These are phyloP conservation scores for Bubo bubo DNA, from an alignment of 2,113 vertebrate species.

Conservation along the genomic window DNA sequence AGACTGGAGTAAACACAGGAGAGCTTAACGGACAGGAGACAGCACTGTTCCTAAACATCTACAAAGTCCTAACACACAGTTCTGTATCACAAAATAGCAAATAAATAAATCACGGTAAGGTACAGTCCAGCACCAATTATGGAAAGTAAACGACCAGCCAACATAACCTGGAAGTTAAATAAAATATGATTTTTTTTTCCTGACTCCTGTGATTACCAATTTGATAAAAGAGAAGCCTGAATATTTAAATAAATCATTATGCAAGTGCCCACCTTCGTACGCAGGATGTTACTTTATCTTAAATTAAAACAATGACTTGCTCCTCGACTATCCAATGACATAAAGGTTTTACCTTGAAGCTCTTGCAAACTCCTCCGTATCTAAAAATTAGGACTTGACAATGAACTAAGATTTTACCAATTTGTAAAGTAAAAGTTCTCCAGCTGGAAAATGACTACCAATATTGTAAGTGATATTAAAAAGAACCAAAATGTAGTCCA, in stretches of 20 bases:
- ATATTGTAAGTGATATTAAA: background rate
- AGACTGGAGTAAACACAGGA: background rate
- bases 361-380: background rate
- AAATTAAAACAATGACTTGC: background rate
- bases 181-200: fast-evolving
- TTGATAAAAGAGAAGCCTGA: background rate
- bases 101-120: background rate
- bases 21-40: background rate
- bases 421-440: background rate
- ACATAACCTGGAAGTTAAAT: background rate
- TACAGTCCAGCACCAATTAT: background rate
- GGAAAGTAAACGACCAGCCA: background rate
- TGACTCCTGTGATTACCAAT: background rate
- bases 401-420: background rate
- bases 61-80: background rate
- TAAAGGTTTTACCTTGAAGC: background rate
- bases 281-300: background rate
- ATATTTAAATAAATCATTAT: background rate
- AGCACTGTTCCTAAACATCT: background rate
- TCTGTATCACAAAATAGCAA: background rate
- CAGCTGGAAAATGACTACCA: background rate
- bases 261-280: background rate
- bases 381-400: background rate
- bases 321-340: background rate
- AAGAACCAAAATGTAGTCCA: background rate